A percentile compares a stretch with the other conserved stretches of the same genome.
Evolutionary conservation across 2,797 vertebrate genomes (phyloP).

Genomic region (Lithobates pipiens): DNA sequence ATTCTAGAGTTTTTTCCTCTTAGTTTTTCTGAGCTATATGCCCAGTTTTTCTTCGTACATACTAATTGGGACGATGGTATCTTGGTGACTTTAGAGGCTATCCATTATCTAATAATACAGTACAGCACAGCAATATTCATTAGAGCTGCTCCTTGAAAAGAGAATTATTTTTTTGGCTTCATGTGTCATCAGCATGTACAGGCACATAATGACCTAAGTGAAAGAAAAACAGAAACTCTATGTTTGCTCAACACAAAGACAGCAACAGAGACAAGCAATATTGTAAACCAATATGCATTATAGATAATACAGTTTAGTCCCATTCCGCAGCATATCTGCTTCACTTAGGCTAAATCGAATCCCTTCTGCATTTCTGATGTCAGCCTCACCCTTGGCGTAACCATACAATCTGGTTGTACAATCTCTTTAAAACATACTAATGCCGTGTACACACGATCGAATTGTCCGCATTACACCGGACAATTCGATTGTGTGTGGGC

Average conservation of each 20-base stretch:
- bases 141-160: neutral
- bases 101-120: neutral
- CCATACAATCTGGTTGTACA: too few relatives aligned
- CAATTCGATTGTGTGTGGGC: too few relatives aligned
- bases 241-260: neutral
- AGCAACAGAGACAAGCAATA: neutral
- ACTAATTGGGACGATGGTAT: too few relatives aligned
- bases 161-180: neutral
- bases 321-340: neutral
- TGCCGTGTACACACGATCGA: too few relatives aligned
- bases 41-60: too few relatives aligned
- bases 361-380: too few relatives aligned
- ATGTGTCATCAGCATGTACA: neutral
- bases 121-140: neutral
- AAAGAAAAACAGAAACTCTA: neutral
- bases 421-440: too few relatives aligned
- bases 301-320: neutral
- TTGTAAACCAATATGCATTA: neutral
- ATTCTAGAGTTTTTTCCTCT: too few relatives aligned
- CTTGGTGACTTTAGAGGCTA: too few relatives aligned
- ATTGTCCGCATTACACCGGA: too few relatives aligned
- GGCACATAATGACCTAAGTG: neutral
- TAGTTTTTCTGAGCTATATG: too few relatives aligned
- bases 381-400: too few relatives aligned
- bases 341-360: neutral